phyloP scores from a whole-genome alignment of 2,113 vertebrate species.

The Lepidothrix coronata region DNA sequence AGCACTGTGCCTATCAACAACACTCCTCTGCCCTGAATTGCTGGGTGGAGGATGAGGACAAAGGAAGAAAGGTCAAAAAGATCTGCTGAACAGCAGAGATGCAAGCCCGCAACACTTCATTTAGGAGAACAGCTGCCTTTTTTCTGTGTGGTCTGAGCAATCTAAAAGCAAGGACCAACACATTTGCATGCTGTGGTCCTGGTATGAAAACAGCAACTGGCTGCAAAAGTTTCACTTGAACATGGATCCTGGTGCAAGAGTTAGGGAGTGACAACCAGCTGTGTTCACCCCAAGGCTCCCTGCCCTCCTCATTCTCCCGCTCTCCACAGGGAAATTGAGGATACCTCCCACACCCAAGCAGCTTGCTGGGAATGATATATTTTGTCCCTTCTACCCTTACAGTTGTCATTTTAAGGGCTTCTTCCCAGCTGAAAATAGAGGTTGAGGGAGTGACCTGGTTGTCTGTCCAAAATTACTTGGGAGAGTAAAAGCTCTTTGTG shows the following conservation, averaged over 20 bases:
- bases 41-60: neutral
- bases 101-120: neutral
- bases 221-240: neutral
- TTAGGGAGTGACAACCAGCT: neutral
- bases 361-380: neutral
- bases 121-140: neutral
- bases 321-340: neutral
- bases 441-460: neutral
- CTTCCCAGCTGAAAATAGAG: neutral
- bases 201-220: neutral
- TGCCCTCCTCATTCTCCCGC: neutral
- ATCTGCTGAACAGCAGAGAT: neutral
- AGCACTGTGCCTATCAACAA: neutral
- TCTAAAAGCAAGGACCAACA: neutral
- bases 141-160: neutral
- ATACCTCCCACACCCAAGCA: neutral
- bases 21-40: neutral
- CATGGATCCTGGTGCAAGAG: accelerated
- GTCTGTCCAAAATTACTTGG: neutral
- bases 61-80: neutral
- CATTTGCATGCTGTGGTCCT: neutral
- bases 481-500: neutral
- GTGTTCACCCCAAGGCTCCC: neutral
- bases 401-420: neutral
- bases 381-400: neutral